These are phyloP conservation scores for Empis stercorea DNA, from an alignment of 2,888 invertebrate species.

Conservation along the genomic window DNA sequence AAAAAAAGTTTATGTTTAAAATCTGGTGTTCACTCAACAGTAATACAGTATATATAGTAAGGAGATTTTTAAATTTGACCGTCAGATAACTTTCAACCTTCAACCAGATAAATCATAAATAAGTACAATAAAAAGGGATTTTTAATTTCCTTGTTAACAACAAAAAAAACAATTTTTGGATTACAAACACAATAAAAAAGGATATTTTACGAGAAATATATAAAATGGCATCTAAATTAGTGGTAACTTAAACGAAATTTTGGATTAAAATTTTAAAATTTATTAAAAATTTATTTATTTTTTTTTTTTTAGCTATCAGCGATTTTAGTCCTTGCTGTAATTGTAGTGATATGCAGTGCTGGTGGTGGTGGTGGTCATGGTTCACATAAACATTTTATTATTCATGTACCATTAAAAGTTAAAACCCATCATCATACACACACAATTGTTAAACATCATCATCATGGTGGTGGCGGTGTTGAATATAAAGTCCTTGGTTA, in stretches of 20 bases:
- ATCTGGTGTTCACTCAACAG: constrained; percentile 10
- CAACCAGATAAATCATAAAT: constrained; percentile 24
- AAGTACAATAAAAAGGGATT: neutral
- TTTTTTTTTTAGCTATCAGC: constrained; percentile 17
- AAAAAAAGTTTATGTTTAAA: too few relatives aligned
- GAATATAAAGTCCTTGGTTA: constrained; percentile 35
- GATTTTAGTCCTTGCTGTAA: constrained; percentile 36
- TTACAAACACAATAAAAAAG: neutral
- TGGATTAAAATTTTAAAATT: neutral
- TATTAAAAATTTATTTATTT: constrained; percentile 10
- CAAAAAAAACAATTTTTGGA: neutral
- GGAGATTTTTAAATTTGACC: constrained; percentile 30
- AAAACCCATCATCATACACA: constrained; percentile 67
- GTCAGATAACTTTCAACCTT: constrained; percentile 17
- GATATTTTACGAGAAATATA: neutral
- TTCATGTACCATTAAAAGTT: constrained; percentile 65
- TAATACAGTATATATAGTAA: constrained; percentile 11
- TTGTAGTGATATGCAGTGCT: constrained; percentile 32
- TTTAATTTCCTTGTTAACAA: neutral
- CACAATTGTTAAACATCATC: constrained; percentile 33
- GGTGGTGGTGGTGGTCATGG: constrained; percentile 38
- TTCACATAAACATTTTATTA: constrained; percentile 56
- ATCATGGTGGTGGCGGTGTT: neutral
- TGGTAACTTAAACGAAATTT: constrained; percentile 36
- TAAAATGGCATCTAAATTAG: constrained; percentile 38